These are phyloP conservation scores for Saimiri boliviensis DNA, from an alignment of 2,113 vertebrate species.

Conservation along the genomic window DNA sequence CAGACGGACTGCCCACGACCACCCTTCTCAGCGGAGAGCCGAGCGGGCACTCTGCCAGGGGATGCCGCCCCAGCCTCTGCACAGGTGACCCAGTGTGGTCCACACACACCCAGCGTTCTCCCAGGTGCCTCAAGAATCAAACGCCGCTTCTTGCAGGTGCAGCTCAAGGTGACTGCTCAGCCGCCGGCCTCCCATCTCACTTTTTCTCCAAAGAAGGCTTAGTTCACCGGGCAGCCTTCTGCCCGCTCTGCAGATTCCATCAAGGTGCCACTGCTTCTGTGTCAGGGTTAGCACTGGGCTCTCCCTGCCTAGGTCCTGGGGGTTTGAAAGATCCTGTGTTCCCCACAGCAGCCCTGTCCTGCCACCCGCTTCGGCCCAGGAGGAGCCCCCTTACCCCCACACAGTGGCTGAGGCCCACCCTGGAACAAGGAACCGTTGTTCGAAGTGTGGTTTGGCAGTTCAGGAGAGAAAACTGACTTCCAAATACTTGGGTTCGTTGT, in stretches of 20 bases:
- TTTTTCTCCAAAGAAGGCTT: neutral
- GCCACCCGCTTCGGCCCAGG: accelerated
- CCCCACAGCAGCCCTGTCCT: neutral
- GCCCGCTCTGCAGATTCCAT: neutral
- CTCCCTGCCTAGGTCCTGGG: neutral
- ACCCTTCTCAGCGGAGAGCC: neutral
- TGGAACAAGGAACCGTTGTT: neutral
- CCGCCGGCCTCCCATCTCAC: neutral
- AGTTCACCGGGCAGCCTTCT: neutral
- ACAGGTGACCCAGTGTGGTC: neutral
- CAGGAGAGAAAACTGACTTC: slow-evolving; percentile 43
- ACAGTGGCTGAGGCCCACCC: neutral
- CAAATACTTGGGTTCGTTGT: neutral
- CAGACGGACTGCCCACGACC: neutral
- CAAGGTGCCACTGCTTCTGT: neutral
- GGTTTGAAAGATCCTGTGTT: neutral
- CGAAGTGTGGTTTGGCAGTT: slow-evolving; percentile 30
- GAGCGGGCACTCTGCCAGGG: neutral
- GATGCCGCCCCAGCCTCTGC: neutral
- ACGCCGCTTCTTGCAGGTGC: neutral
- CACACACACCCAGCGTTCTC: neutral
- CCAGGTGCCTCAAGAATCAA: neutral
- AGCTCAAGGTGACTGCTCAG: neutral
- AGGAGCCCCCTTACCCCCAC: neutral
- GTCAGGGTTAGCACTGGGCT: neutral